Conservation (phyloP, 2,113 vertebrate genomes). For the Scytalopus superciliaris region DNA sequence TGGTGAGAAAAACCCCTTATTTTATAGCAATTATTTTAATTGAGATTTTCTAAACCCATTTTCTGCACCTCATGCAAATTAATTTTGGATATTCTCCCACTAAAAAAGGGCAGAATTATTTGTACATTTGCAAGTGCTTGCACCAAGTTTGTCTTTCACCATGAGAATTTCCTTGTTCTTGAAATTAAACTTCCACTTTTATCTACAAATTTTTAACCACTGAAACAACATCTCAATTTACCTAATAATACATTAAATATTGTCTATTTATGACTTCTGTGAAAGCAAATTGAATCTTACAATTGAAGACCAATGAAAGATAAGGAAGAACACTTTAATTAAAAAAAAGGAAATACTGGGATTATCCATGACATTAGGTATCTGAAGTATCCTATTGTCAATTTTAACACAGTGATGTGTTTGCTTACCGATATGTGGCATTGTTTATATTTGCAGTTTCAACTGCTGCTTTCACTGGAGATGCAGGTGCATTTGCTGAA, state of each 20-base stretch:
- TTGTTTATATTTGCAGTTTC: constrained; percentile 59
- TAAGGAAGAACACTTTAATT: background rate
- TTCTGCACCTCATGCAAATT: background rate
- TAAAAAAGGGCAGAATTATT: background rate
- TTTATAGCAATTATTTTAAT: background rate
- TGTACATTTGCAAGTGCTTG: background rate
- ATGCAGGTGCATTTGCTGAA: constrained; percentile 58
- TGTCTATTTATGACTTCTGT: background rate
- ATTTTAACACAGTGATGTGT: background rate
- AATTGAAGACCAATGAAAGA: background rate
- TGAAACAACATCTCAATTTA: background rate
- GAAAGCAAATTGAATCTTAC: background rate
- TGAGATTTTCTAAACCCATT: background rate
- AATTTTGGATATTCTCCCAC: background rate
- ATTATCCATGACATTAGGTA: background rate
- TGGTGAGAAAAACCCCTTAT: background rate
- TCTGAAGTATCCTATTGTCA: background rate
- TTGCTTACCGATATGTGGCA: constrained; percentile 66
- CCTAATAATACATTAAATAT: background rate
- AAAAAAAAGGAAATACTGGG: background rate
- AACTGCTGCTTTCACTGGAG: constrained; percentile 68
- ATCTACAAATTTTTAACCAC: background rate
- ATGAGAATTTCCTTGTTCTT: background rate
- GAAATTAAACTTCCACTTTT: background rate
- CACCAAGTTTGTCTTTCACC: background rate